These are phyloP conservation scores for Epizoanthus rinbou DNA, from an alignment of 92 coral and sea anemone species.

Conservation along the genomic window DNA sequence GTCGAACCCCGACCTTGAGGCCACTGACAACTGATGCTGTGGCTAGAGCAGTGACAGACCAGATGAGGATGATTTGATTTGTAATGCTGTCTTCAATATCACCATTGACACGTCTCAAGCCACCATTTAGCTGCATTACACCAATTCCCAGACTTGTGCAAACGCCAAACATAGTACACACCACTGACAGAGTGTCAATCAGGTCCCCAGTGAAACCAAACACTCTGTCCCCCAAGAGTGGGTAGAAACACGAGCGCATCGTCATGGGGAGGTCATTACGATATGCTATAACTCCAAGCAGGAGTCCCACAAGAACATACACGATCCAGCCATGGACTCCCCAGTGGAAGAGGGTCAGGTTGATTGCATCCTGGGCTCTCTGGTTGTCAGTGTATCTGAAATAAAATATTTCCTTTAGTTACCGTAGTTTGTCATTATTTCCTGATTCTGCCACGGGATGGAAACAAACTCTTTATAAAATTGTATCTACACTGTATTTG, in stretches of 20 bases:
- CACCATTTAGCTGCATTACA: constrained; percentile 80
- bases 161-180: constrained; percentile 92
- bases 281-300: constrained; percentile 79
- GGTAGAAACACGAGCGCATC: constrained; percentile 88
- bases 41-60: constrained; percentile 88
- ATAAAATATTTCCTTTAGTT: not conserved
- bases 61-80: constrained; percentile 81
- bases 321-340: constrained; percentile 96
- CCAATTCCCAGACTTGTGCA: constrained; percentile 97
- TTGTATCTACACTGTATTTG: too few relatives aligned
- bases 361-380: constrained; percentile 88
- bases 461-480: too few relatives aligned
- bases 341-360: constrained; percentile 93
- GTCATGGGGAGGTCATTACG: constrained; percentile 89
- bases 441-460: too few relatives aligned
- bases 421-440: not conserved
- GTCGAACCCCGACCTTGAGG: constrained; percentile 82
- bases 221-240: constrained; percentile 83
- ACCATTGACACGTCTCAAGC: constrained; percentile 64
- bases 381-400: constrained; percentile 84
- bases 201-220: constrained; percentile 83
- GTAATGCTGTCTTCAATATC: constrained; percentile 49
- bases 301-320: constrained; percentile 86
- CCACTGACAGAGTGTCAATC: constrained; percentile 82
- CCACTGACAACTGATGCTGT: constrained; percentile 88